Conservation (phyloP, 1,140 invertebrate genomes). For the Calephelis nemesis region DNA sequence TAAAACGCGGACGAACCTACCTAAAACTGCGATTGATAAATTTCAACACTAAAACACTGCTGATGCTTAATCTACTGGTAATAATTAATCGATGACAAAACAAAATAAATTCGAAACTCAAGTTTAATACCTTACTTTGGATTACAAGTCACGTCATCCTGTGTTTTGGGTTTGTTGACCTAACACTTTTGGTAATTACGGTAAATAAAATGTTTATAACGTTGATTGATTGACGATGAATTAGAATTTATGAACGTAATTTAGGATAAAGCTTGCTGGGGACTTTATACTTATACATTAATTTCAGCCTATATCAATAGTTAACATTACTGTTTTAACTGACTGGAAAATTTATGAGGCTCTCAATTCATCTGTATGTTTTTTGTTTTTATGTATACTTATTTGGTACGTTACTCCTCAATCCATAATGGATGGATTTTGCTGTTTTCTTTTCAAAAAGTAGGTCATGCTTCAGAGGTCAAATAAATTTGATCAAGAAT, state of each 20-base stretch:
- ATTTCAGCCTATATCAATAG: too few species aligned
- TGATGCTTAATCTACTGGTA: neutral
- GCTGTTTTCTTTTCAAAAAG: too few species aligned
- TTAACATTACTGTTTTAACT: too few species aligned
- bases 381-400: too few species aligned
- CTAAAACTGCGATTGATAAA: neutral
- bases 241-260: neutral
- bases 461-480: too few species aligned
- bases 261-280: neutral
- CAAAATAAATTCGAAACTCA: conserved; percentile 1
- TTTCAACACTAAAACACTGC: neutral
- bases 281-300: too few species aligned
- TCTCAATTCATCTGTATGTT: too few species aligned
- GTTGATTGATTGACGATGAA: conserved; percentile 4
- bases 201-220: conserved; percentile 13
- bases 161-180: conserved; percentile 9
- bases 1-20: too few species aligned
- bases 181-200: conserved; percentile 4
- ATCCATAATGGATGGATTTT: too few species aligned
- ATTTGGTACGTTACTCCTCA: too few species aligned
- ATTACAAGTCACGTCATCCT: conserved; percentile 7
- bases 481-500: too few species aligned
- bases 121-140: conserved; percentile 3
- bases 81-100: neutral
- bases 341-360: too few species aligned